phyloP scores from a whole-genome alignment of 30 jellyfish, hydroid and myxozoan species.

The Catostylus mosaicus region DNA sequence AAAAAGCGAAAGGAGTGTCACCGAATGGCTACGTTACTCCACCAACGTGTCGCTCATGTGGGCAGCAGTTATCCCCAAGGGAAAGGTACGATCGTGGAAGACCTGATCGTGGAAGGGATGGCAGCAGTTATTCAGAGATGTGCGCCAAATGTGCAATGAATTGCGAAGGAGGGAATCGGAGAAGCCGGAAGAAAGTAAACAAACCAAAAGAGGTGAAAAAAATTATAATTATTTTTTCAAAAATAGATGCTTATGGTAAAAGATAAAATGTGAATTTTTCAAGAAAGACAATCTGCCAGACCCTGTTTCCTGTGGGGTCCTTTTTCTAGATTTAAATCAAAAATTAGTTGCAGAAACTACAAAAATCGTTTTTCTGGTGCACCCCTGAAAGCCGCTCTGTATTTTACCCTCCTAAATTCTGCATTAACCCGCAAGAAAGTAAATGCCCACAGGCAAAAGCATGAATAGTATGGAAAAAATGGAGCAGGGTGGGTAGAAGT shows the following conservation, averaged over 20 bases:
- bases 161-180: slow-evolving; percentile 50
- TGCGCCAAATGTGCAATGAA: slow-evolving; percentile 70
- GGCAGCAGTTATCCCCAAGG: slow-evolving; percentile 70
- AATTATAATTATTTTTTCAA: background rate
- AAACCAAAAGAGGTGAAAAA: slow-evolving; percentile 47
- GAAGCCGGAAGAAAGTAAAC: slow-evolving; percentile 38
- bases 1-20: slow-evolving; percentile 31
- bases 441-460: too few relatives aligned
- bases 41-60: slow-evolving; percentile 60
- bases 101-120: slow-evolving; percentile 45
- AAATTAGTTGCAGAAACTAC: too few relatives aligned
- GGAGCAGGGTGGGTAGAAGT: too few relatives aligned
- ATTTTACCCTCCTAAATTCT: too few relatives aligned
- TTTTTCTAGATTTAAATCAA: too few relatives aligned
- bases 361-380: background rate
- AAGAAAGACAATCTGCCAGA: too few relatives aligned
- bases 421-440: too few relatives aligned
- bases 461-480: too few relatives aligned
- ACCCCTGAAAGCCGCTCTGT: background rate
- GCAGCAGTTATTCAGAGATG: slow-evolving; percentile 26
- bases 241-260: background rate
- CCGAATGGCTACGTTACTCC: slow-evolving; percentile 57
- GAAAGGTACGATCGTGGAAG: slow-evolving; percentile 46
- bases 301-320: too few relatives aligned
- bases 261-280: background rate